Evolutionary conservation across 2,113 vertebrate genomes (phyloP), one percentile per base, ranked within the genome.

Genomic region (Cephalophus harveyi): DNA sequence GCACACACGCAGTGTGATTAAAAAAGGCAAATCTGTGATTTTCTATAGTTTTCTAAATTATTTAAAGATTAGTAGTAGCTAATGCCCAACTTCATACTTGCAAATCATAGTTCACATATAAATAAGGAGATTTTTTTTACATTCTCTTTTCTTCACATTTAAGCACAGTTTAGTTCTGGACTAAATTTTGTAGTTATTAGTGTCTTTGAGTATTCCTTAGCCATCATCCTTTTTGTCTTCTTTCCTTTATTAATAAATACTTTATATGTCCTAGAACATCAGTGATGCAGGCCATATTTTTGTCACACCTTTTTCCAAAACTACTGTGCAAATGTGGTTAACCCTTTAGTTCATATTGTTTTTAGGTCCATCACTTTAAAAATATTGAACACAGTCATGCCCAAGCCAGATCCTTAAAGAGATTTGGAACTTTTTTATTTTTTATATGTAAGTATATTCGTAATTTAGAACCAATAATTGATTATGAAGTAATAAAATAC

Each of bases 151-250:
- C 67, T 97, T 98, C 6, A 12, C 50, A 90, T 64, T 95, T 74
- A 81, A 97, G 84, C 5, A 14, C 91, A 94, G 71, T 94, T 98
- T 97, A 86, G 83, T 96, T 89, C 25, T 95, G 36, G 16, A 57
- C 50, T 97, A 50, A 96, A 60, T 96, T 97, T 97, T 92, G 96
- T 95, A 93, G 92, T 93, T 93, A 89, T 40, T 78, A 74, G 60
- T 86, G 54, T 87, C 71, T 93, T 40, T 64, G 67, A 67, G 48
- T 86, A 59, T 67, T 76, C 91, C 59, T 97, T 98, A 96, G 85
- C 28, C 85, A 74, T 33, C 64, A 52, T 52, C 62, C 54, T 96
- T 64, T 67, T 90, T 93, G 90, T 17, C 7, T 14, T 95, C 55
- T 89, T 87, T 89, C 50, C 52, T 43, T 97, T 17, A 60, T 3